A percentile compares a stretch with the other conserved stretches of the same genome.
Conservation (phyloP, 2,113 vertebrate species). For the Prionailurus bengalensis region DNA sequence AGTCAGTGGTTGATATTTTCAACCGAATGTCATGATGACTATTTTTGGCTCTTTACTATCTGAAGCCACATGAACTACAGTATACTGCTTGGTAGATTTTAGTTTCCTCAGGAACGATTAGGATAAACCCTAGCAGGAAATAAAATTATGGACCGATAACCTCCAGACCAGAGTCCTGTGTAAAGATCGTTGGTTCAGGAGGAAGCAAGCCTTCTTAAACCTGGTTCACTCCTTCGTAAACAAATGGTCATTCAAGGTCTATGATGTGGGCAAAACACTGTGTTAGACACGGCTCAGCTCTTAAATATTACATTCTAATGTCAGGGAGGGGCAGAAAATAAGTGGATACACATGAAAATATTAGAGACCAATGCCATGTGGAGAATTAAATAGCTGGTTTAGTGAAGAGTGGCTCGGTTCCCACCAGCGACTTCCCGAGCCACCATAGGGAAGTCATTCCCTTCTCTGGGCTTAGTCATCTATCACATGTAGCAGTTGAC, state of each 20-base stretch:
- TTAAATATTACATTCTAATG: background rate
- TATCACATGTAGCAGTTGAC: background rate
- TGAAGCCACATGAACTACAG: background rate
- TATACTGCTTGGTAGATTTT: slow-evolving; percentile 5
- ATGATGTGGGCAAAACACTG: background rate
- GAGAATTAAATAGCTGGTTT: background rate
- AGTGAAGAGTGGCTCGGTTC: background rate
- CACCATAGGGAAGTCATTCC: background rate
- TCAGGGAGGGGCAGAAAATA: background rate
- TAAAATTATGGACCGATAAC: background rate
- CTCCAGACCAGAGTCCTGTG: background rate
- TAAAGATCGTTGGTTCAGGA: background rate
- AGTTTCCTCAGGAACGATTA: background rate
- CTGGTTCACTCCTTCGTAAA: background rate
- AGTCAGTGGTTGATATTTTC: slow-evolving; percentile 11
- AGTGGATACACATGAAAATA: background rate
- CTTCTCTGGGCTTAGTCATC: background rate
- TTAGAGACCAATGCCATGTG: background rate
- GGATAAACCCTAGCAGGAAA: background rate
- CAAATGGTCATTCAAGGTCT: background rate
- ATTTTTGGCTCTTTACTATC: slow-evolving; percentile 19
- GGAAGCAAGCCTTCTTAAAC: background rate
- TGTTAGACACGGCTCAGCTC: background rate
- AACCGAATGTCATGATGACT: background rate
- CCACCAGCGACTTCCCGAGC: background rate